Evolutionary conservation across 2,113 vertebrate genomes (phyloP).

Genomic region (Pheucticus melanocephalus): DNA sequence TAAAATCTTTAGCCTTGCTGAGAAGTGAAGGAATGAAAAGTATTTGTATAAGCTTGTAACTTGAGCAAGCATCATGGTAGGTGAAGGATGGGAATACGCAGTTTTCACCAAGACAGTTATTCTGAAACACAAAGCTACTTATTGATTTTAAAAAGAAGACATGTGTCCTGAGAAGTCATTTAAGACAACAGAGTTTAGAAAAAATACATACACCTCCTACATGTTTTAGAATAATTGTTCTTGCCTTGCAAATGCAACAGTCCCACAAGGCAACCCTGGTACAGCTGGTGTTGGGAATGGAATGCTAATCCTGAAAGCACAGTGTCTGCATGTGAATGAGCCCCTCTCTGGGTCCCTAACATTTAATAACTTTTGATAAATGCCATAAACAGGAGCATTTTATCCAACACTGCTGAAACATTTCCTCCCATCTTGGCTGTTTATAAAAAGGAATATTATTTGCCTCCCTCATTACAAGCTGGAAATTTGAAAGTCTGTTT

Average conservation of each 20-base stretch:
- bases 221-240: neutral
- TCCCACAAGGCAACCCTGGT: neutral
- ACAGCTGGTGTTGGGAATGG: neutral
- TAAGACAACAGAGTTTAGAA: neutral
- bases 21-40: neutral
- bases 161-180: neutral
- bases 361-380: neutral
- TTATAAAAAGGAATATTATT: neutral
- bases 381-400: neutral
- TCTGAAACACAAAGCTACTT: neutral
- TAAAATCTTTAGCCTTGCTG: neutral
- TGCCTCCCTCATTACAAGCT: neutral
- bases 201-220: neutral
- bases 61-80: neutral
- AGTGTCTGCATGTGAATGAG: conserved; percentile 28
- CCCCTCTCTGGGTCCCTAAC: neutral
- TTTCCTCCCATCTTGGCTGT: neutral
- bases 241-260: neutral
- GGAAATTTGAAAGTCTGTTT: neutral
- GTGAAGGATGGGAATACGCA: neutral
- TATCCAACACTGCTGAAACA: neutral
- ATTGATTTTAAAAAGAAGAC: neutral
- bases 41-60: conserved; percentile 37
- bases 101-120: neutral
- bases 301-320: conserved; percentile 18